Evolutionary conservation across 2,888 invertebrate species (phyloP).

Genomic region (Thysanoteuthis rhombus): DNA sequence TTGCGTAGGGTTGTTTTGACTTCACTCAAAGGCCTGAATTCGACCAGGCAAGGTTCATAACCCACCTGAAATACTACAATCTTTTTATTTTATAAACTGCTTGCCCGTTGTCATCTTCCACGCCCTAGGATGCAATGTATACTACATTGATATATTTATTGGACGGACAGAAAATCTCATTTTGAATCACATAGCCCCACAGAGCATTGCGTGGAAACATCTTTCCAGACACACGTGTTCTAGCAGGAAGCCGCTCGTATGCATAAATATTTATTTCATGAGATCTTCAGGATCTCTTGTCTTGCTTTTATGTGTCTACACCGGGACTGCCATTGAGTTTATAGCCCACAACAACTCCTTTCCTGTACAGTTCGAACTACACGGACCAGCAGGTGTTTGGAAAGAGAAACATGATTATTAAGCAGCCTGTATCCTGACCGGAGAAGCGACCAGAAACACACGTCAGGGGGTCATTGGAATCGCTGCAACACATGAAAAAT

Average conservation of each 20-base stretch:
- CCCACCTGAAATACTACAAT: too few species aligned
- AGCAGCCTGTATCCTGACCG: too few species aligned
- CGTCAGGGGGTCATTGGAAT: too few species aligned
- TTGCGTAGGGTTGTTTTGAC: background rate
- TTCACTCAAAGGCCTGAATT: too few species aligned
- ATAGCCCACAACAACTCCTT: background rate
- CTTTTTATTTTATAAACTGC: background rate
- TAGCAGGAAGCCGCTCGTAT: background rate
- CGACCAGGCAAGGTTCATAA: too few species aligned
- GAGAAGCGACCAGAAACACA: too few species aligned
- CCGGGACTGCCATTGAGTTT: background rate
- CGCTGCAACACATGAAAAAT: too few species aligned
- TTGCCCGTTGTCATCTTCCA: background rate
- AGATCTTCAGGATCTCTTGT: background rate
- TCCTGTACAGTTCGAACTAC: background rate
- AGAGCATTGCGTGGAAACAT: background rate
- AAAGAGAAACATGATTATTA: background rate
- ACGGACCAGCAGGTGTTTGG: background rate
- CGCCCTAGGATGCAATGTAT: background rate
- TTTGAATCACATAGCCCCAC: background rate
- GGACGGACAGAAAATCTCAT: background rate
- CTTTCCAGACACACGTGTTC: background rate
- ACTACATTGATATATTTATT: background rate
- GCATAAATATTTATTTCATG: background rate
- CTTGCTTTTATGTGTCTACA: background rate